These are phyloP conservation scores for Agrenia bidenticulata DNA, from an alignment of 2,888 invertebrate species.

Conservation along the genomic window DNA sequence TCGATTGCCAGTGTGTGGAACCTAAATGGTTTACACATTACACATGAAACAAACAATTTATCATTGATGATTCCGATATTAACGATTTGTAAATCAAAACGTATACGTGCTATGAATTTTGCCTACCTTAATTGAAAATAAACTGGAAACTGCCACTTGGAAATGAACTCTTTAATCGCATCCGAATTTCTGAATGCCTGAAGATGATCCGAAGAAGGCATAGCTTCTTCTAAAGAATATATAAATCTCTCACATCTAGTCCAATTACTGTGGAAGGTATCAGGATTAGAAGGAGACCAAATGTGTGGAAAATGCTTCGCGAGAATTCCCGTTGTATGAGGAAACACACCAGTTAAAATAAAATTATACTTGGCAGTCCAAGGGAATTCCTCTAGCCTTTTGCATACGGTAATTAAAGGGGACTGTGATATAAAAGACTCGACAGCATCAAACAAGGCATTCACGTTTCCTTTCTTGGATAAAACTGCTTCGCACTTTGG, in stretches of 20 bases:
- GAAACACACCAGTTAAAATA: conserved; percentile 44
- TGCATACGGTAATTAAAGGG: conserved; percentile 41
- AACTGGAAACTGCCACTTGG: conserved; percentile 91
- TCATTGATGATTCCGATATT: neutral
- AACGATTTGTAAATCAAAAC: neutral
- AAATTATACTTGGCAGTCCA: conserved; percentile 49
- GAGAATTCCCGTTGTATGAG: conserved; percentile 39
- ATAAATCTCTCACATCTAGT: conserved; percentile 64
- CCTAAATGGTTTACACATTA: conserved; percentile 56
- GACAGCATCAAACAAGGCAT: conserved; percentile 48
- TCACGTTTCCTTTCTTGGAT: conserved; percentile 47
- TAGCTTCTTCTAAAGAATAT: conserved; percentile 62
- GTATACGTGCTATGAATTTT: neutral
- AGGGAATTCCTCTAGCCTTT: conserved; percentile 34
- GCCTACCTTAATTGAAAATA: conserved; percentile 81
- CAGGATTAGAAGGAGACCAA: conserved; percentile 49
- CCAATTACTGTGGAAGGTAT: conserved; percentile 49
- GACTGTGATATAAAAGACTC: conserved; percentile 43
- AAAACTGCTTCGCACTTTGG: conserved; percentile 48
- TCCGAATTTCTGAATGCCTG: conserved; percentile 56
- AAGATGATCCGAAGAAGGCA: conserved; percentile 65
- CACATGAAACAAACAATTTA: neutral
- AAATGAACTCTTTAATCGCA: conserved; percentile 72
- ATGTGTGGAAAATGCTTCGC: conserved; percentile 51
- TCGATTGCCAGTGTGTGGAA: conserved; percentile 88